phyloP scores from a whole-genome alignment of 2,113 vertebrate genomes.

The Misgurnus anguillicaudatus region DNA sequence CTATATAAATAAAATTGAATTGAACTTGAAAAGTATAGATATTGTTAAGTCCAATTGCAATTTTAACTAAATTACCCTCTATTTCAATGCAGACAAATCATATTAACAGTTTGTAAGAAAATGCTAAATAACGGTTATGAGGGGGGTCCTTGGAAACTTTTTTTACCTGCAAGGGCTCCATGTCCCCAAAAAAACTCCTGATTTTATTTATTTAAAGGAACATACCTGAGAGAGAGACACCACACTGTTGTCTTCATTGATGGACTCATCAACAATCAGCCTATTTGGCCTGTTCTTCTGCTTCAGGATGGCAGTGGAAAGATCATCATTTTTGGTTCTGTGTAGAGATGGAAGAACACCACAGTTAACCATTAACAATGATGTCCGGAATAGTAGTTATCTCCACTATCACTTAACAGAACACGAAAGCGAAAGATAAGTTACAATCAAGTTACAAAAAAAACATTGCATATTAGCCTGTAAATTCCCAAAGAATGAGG shows the following conservation, averaged over 20 bases:
- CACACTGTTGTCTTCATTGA: slow-evolving; percentile 99
- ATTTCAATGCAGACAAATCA: no score
- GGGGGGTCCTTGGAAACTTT: no score
- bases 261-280: slow-evolving; percentile 97
- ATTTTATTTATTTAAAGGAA: no score
- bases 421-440: slow-evolving; percentile 18
- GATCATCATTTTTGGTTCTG: slow-evolving; percentile 95
- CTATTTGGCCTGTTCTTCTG: slow-evolving; percentile 98
- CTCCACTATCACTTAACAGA: neutral
- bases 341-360: slow-evolving; percentile 29
- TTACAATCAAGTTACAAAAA: neutral
- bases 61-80: no score
- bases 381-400: neutral
- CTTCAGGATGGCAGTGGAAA: slow-evolving; percentile 97
- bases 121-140: no score
- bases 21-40: no score
- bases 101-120: no score
- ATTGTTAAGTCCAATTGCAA: no score
- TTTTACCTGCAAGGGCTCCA: no score
- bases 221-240: slow-evolving; percentile 95
- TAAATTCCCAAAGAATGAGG: neutral
- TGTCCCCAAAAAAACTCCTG: no score
- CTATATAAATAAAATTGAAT: no score
- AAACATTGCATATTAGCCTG: neutral
- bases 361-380: neutral